phyloP scores from a whole-genome alignment of 2,888 invertebrate genomes.

The Eledone cirrhosa region DNA sequence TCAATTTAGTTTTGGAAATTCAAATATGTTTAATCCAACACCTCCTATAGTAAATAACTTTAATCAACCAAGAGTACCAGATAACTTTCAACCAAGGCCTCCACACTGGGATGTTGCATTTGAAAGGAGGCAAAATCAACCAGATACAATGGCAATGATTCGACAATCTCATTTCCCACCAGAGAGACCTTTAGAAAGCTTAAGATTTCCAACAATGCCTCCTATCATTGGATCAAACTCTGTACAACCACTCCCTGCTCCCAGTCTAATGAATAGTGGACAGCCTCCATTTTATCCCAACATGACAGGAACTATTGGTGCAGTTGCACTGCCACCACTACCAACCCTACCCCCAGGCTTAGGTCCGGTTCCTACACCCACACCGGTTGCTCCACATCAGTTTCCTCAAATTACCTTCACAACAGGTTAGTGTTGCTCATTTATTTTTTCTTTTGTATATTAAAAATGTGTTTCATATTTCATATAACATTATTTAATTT shows the following conservation, averaged over 20 bases:
- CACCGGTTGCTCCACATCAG: constrained; percentile 12
- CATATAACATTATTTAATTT: not conserved
- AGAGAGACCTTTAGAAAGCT: constrained; percentile 11
- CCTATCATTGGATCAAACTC: not conserved
- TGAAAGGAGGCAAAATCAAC: constrained; percentile 4
- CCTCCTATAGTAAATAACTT: constrained; percentile 15
- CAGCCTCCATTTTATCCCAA: constrained; percentile 3
- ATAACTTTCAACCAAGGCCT: constrained; percentile 3
- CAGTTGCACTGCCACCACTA: constrained; percentile 4
- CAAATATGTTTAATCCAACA: constrained; percentile 12
- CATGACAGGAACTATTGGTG: not conserved
- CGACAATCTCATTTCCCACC: constrained; percentile 9
- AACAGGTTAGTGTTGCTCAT: not conserved
- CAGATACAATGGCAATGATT: constrained; percentile 14
- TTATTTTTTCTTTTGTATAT: not conserved
- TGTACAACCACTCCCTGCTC: not conserved
- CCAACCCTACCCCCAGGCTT: constrained; percentile 1
- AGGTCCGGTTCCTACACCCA: not conserved
- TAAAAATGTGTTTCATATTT: not conserved
- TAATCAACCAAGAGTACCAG: constrained; percentile 11
- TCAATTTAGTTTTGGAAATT: not conserved
- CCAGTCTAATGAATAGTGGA: not conserved
- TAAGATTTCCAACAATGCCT: not conserved
- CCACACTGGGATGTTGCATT: constrained; percentile 23
- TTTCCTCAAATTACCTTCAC: constrained; percentile 17